These are phyloP conservation scores for Mustela lutreola DNA, from an alignment of 2,113 vertebrate species.

Conservation along the genomic window DNA sequence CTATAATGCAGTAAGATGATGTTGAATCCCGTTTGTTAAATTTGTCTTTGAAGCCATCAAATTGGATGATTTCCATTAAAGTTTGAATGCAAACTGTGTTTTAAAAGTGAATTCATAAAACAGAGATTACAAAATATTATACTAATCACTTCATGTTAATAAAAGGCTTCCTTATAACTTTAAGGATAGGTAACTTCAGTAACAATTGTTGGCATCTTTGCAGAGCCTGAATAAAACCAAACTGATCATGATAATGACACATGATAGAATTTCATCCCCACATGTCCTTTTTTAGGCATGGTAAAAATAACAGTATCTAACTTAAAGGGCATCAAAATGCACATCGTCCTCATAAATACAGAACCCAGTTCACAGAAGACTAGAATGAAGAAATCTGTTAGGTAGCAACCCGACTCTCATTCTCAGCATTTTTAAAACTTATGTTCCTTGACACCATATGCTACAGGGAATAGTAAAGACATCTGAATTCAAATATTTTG, in stretches of 20 bases:
- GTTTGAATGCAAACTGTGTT: background rate
- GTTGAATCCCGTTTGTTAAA: background rate
- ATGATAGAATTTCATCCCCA: conserved; percentile 31
- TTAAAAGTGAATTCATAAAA: conserved; percentile 20
- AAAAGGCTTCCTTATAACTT: background rate
- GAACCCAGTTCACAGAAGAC: conserved; percentile 20
- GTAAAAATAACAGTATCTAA: conserved; percentile 68
- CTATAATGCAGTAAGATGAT: background rate
- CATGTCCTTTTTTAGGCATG: conserved; percentile 32
- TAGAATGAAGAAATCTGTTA: conserved; percentile 57
- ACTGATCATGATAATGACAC: background rate
- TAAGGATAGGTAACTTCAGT: background rate
- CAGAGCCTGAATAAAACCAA: background rate
- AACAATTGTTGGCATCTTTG: background rate
- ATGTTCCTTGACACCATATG: conserved; percentile 64
- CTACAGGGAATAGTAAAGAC: conserved; percentile 85
- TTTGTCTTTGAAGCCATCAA: conserved; percentile 41
- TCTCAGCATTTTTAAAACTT: conserved; percentile 27
- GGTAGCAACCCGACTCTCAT: background rate
- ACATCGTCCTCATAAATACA: conserved; percentile 53
- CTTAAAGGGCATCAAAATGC: conserved; percentile 63
- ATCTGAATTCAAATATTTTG: conserved; percentile 91
- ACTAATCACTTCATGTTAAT: background rate
- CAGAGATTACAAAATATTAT: conserved; percentile 25
- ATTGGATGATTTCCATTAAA: conserved; percentile 6